Percentiles rank a stretch among this genome's conserved stretches.
These are phyloP conservation scores for Ophioninae sp. DNA, from an alignment of 2,888 invertebrate genomes.

Conservation along the genomic window DNA sequence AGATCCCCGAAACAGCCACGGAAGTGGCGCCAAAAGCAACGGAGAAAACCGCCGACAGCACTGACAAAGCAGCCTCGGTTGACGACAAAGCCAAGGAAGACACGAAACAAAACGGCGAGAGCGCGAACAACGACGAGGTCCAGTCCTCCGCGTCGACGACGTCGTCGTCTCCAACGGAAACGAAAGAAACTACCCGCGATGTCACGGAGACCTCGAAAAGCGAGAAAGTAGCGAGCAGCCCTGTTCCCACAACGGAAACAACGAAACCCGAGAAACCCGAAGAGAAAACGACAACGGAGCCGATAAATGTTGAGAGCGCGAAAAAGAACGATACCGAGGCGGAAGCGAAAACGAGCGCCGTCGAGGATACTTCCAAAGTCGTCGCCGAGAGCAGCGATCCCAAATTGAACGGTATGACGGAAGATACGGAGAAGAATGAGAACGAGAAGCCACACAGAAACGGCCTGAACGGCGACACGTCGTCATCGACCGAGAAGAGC, in stretches of 20 bases:
- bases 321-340: conserved; percentile 58
- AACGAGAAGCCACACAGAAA: conserved; percentile 76
- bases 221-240: background rate
- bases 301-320: conserved; percentile 59
- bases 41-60: conserved; percentile 51
- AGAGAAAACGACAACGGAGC: conserved; percentile 58
- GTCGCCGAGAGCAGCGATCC: conserved; percentile 61
- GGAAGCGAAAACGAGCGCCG: conserved; percentile 48
- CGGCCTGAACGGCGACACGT: conserved; percentile 73
- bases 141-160: conserved; percentile 13
- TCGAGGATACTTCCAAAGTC: conserved; percentile 33
- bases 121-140: conserved; percentile 61
- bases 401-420: conserved; percentile 55
- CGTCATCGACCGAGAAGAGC: conserved; percentile 65
- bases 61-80: conserved; percentile 58
- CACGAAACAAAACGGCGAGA: conserved; percentile 63
- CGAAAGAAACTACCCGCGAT: conserved; percentile 61
- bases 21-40: conserved; percentile 61
- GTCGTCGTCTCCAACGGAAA: conserved; percentile 33
- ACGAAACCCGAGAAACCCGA: conserved; percentile 52
- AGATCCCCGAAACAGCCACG: background rate
- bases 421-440: conserved; percentile 58
- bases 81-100: conserved; percentile 63
- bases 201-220: conserved; percentile 51
- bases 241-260: background rate